Evolutionary conservation across 2,797 vertebrate species (phyloP), one percentile per base, ranked within the genome.

Genomic region (Sebastes elongatus): DNA sequence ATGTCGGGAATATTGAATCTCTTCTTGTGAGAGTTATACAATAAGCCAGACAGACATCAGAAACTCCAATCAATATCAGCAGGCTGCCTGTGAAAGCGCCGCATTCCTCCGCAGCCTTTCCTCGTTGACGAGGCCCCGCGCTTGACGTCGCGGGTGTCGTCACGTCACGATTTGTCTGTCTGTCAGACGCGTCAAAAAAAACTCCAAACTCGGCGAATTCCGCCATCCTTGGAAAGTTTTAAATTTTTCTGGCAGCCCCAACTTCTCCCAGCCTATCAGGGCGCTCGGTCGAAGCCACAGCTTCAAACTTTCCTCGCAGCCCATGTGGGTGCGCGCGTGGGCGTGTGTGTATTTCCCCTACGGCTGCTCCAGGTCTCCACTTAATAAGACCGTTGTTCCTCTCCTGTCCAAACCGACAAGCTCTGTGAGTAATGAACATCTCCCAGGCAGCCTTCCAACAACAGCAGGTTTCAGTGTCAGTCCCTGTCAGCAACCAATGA

Each of bases 311-410:
- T 86, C 75, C 75, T 70, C 14, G 0, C 76, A 83, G 85, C 78
- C 71, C 71, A 16, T 79, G 90, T 85, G 85, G 87, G 91, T 69
- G 90, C 38, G 49, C 13, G 65, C 35, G 88, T 85, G 84, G 78
- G 90, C 61, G 91, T 89, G 80, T 86, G 83, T 88, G 86, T 89
- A 76, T 93, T 86, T 90, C 90, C 91, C 90, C 91, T 82, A 80
- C 89, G 92, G 92, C 89, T 82, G 91, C 92, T 92, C 87, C 86
- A 92, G 90, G 90, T 93, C 93, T 94, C 89, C 78, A 88, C 93
- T 94, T 96, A 96, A 96, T 96, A 95, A 95, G 93, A 81, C 92
- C 87, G 90, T 84, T 86, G 93, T 92, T 92, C 87, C 92, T 77
- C 85, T 88, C 91, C 94, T 94, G 93, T 94, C 90, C 88, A 90